Evolutionary conservation across 1,140 invertebrate genomes (phyloP).

Genomic region (Muscidifurax raptorellus): DNA sequence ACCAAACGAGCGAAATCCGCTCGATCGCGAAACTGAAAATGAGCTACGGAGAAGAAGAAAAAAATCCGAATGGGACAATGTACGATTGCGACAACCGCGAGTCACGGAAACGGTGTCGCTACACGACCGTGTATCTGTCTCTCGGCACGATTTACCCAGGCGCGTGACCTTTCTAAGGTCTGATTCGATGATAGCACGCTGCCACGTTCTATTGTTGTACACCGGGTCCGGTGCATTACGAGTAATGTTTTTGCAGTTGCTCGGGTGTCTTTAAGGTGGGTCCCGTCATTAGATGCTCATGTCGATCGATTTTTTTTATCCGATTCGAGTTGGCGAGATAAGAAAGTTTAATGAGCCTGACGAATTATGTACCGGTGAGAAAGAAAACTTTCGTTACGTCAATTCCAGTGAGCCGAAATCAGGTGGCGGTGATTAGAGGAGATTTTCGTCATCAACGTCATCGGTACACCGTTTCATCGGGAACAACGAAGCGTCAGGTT

Average conservation of each 20-base stretch:
- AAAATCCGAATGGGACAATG: neutral
- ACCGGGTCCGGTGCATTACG: neutral
- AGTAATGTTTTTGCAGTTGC: neutral
- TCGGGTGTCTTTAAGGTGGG: neutral
- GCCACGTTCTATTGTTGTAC: constrained; percentile 37
- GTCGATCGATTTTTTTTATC: neutral
- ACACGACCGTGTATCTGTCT: neutral
- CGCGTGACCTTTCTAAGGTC: constrained; percentile 36
- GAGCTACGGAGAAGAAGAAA: neutral
- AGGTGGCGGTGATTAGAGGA: too few relatives aligned
- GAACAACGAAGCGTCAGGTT: neutral
- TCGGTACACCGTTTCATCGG: too few relatives aligned
- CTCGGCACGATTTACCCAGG: constrained; percentile 20
- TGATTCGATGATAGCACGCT: constrained; percentile 30
- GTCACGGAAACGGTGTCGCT: constrained; percentile 35
- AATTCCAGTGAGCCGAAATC: too few relatives aligned
- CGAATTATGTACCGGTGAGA: neutral
- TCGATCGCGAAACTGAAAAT: constrained; percentile 17
- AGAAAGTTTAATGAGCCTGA: neutral
- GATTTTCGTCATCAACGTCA: too few relatives aligned
- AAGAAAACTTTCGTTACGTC: too few relatives aligned
- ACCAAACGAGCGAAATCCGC: neutral
- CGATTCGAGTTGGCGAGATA: neutral
- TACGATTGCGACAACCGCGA: neutral
- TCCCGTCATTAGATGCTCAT: neutral